Conservation (phyloP, 2,113 vertebrate species). For the Dasyornis broadbenti region DNA sequence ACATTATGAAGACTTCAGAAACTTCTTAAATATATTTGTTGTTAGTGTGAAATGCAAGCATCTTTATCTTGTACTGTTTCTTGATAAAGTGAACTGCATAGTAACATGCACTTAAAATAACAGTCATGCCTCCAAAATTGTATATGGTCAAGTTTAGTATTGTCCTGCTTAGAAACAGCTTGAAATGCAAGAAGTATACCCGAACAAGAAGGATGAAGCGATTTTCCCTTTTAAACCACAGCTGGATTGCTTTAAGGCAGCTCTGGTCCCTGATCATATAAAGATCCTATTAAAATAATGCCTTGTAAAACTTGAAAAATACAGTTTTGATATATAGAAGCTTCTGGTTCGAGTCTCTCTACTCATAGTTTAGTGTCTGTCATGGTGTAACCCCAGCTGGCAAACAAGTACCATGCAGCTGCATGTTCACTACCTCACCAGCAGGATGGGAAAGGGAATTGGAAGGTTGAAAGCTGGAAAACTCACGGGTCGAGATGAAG, state of each 20-base stretch:
- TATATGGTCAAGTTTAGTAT: background rate
- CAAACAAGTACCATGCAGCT: no score
- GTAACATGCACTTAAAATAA: background rate
- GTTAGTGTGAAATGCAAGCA: background rate
- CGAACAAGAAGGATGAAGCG: background rate
- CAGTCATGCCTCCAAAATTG: background rate
- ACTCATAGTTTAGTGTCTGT: background rate
- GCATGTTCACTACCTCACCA: background rate
- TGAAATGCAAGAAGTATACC: background rate
- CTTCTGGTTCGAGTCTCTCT: background rate
- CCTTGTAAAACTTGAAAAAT: background rate
- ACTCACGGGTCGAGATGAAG: accelerated
- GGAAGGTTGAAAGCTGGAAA: background rate
- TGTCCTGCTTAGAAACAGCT: background rate
- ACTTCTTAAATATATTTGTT: background rate
- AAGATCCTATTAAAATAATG: background rate
- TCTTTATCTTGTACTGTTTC: background rate
- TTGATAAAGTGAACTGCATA: background rate
- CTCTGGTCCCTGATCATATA: background rate
- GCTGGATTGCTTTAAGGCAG: background rate
- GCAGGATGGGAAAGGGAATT: background rate
- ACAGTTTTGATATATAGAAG: background rate
- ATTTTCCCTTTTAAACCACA: background rate
- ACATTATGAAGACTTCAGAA: background rate
- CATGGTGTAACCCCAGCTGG: background rate